Base-by-base conservation (phyloP, 2,113 vertebrate genomes). In the Sylvilagus bachmani region DNA sequence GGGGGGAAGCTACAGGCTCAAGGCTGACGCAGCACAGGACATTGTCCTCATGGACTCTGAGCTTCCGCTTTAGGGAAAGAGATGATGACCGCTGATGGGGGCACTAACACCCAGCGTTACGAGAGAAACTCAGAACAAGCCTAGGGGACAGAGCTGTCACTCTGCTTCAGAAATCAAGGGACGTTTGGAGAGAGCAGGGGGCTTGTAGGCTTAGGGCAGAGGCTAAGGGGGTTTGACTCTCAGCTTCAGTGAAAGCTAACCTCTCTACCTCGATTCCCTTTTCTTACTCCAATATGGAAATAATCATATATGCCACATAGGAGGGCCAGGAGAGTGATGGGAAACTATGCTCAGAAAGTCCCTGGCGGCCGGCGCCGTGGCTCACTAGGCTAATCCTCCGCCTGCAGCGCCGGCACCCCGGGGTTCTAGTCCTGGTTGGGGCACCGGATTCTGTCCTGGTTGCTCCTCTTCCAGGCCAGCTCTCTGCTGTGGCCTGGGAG, bases 31-130 rank as follows among this genome's bases (percentile, higher is more conserved):
- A 17, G 36, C 6, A n/a, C n/a, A 38, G 13, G 36, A 67, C 0
- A 2, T 5, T 2, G 17, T 2, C 49, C 25, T 92, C 13, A 0
- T 10, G 3, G 49, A 36, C 53, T 2, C 61, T 25, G 27, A 83
- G 83, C 58, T 24, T 86, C 49, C 51, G 66, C 11, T 53, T 67
- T 55, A 88, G 36, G 92, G 88, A 92, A 77, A 86, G 69, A 83
- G 13, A n/a, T n/a, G 53, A 12, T 75, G 16, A 22, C 25, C 29
- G 24, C 5, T 55, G 49, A 70, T 58, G 38, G 44, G 13, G 11
- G 2, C 11, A 4, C 21, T 38, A 3, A 33, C 69, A n/a, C 25
- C 24, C 38, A n/a, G 33, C 44, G 22, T 7, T 13, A 84, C 53
- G 53, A 78, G 67, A 58, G 80, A 86, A 89, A 73, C 5, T n/a